These are phyloP conservation scores for Neodiprion lecontei DNA, from an alignment of 1,140 invertebrate genomes.

Conservation along the genomic window DNA sequence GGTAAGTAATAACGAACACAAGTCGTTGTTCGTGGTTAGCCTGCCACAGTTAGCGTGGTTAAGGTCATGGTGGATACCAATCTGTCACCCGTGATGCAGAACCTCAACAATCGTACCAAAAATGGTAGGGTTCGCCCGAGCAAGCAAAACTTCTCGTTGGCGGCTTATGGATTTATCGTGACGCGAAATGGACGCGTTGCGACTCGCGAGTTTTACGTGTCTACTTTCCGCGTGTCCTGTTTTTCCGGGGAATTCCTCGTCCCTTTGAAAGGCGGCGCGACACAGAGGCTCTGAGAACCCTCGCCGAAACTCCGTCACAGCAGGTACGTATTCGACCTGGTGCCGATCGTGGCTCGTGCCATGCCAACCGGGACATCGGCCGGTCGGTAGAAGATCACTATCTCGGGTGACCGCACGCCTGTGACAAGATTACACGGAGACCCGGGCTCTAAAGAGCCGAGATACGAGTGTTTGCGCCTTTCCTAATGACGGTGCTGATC, in stretches of 20 bases:
- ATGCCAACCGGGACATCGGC: not conserved
- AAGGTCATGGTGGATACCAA: too few species aligned
- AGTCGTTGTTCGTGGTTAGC: too few species aligned
- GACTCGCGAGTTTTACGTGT: too few species aligned
- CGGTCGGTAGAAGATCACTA: not conserved
- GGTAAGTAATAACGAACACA: too few species aligned
- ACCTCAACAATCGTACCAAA: too few species aligned
- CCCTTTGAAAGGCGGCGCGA: not conserved
- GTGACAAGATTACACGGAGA: not conserved
- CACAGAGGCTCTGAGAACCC: not conserved
- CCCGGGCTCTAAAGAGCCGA: not conserved
- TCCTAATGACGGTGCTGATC: conserved; percentile 5
- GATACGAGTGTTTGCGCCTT: conserved; percentile 2
- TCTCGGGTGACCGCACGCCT: not conserved
- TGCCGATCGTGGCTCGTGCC: conserved; percentile 6
- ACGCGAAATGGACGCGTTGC: too few species aligned
- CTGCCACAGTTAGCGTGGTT: too few species aligned
- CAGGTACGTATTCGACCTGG: not conserved
- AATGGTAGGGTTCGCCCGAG: too few species aligned
- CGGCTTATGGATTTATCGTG: too few species aligned
- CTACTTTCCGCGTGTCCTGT: too few species aligned
- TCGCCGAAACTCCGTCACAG: not conserved
- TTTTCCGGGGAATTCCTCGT: not conserved
- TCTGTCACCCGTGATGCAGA: too few species aligned
- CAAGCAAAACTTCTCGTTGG: too few species aligned